Base-by-base conservation (phyloP, 2,113 vertebrate species). In the Budorcas taxicolor region DNA sequence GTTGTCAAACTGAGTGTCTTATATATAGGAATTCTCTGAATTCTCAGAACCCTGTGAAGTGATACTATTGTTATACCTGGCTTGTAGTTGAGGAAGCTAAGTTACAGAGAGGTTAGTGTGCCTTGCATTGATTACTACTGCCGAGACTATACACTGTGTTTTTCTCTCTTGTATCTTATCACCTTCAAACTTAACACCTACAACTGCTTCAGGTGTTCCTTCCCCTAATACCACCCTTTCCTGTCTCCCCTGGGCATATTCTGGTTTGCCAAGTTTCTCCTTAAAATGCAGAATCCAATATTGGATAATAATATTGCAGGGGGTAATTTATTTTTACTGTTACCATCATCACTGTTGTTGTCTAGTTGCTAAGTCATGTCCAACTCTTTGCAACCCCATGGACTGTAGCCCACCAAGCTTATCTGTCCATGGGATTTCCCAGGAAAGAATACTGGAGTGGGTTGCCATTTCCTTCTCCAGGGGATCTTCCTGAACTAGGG, bases 71-170 rank as follows among this genome's bases (percentile, higher is more conserved):
- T n/a, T 64, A 43, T 27, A 29, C 4, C 23, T 55, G 55, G 45
- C 76, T 94, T 43, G 47, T 4, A 7, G 25, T 50, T 43, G 9
- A 62, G 67, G 10, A 71, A 25, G 23, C 17, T 19, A 31, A 33
- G 25, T 40, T n/a, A n/a, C 23, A 64, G 13, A 14, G 17, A 50
- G 7, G 6, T 31, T 33, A 19, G 5, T 7, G 1, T 47, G 19
- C 50, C 15, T 71, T 71, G 4, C 15, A 2, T 36, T 50, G 58
- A 21, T 2, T 45, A 7, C 5, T 57, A 12, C 2, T 23, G 0
- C 36, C 19, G 11, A 36, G 3, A 43, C 29, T n/a, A 0, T 2
- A 15, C 27, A 13, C n/a, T 16, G 6, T 21, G 4, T n/a, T n/a
- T 57, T 50, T 74, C 13, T 81, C 43, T 47, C 40, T 45, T 64